Evolutionary conservation across 2,797 vertebrate genomes (phyloP), one percentile per base, ranked within the genome.

Genomic region (Cyclura pinguis): DNA sequence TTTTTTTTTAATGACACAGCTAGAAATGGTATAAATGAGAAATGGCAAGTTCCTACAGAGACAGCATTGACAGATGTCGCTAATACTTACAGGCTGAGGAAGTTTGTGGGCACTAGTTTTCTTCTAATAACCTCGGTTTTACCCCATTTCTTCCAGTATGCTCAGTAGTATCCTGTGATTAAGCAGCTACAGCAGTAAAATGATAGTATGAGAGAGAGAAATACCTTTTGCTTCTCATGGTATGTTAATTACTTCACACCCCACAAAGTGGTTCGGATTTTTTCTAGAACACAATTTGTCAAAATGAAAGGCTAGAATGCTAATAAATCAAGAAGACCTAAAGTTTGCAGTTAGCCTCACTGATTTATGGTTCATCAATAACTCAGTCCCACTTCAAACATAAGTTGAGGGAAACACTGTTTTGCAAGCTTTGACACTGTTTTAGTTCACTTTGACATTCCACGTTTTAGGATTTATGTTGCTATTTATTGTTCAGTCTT

Each of bases 351-450:
- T 93, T 62, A 3, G 73, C 69, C 82, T 47, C n/a, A 84, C 14
- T 92, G 88, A 95, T 96, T 95, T 95, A 93, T 84, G 92, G 85
- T 82, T 93, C 92, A 90, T 89, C 90, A 86, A 62, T 93, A 91
- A 94, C 89, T 6, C 0, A 73, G 18, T 50, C 85, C 62, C 88
- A 89, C 90, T 89, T 90, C 76, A 92, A 91, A 93, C 52, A 94
- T 88, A 62, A 92, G 88, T 72, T 93, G 93, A 90, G 90, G 62
- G 89, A 90, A 52, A n/a, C 91, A 92, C 62, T 3, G 85, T 90
- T 93, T 88, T 92, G 57, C 62, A 92, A 83, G 92, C 90, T 92
- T 91, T 89, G 76, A 95, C 93, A 94, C 92, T 73, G 76, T 91
- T 95, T 93, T 84, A 62, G 50, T 95, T 95, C 85, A n/a, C 85